Evolutionary conservation across 2,797 vertebrate species (phyloP).

Genomic region (Silurus lanzhouensis): DNA sequence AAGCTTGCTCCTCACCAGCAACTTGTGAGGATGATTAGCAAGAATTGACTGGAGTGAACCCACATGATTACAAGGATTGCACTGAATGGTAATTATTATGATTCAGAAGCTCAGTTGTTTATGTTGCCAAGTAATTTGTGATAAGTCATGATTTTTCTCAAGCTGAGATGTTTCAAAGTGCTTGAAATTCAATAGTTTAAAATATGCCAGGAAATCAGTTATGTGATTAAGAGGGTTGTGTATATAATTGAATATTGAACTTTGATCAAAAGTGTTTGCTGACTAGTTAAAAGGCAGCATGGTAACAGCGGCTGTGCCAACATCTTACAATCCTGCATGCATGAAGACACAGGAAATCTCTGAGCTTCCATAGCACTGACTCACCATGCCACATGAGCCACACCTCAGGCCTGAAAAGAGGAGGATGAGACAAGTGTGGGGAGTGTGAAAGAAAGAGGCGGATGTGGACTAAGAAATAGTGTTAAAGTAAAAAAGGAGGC

Average conservation of each 20-base stretch:
- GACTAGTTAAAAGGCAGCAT: slow-evolving; percentile 18
- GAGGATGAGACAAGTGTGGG: slow-evolving; percentile 29
- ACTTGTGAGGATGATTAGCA: slow-evolving; percentile 13
- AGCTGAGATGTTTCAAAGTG: not conserved
- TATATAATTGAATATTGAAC: slow-evolving; percentile 4
- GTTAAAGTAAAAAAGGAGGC: slow-evolving; percentile 15
- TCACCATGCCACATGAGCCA: slow-evolving; percentile 61
- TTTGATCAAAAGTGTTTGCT: slow-evolving; percentile 11
- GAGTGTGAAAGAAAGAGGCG: slow-evolving; percentile 24
- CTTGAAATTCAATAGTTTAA: not conserved
- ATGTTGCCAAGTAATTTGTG: slow-evolving; percentile 2
- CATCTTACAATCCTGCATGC: slow-evolving; percentile 41
- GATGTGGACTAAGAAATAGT: not conserved
- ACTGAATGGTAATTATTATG: slow-evolving; percentile 26
- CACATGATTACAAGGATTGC: slow-evolving; percentile 15
- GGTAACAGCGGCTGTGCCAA: slow-evolving; percentile 18
- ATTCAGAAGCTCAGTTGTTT: not conserved
- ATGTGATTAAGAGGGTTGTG: slow-evolving; percentile 8
- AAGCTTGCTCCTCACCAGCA: not conserved
- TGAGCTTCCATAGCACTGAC: slow-evolving; percentile 68
- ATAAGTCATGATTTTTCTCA: not conserved
- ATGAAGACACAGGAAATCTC: slow-evolving; percentile 63
- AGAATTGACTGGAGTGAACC: slow-evolving; percentile 17
- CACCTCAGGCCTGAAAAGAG: slow-evolving; percentile 48
- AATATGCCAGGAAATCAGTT: not conserved